Percentiles rank a stretch among this genome's conserved stretches.
Conservation (phyloP, 2,888 invertebrate species). For the Uloborus plumipes region DNA sequence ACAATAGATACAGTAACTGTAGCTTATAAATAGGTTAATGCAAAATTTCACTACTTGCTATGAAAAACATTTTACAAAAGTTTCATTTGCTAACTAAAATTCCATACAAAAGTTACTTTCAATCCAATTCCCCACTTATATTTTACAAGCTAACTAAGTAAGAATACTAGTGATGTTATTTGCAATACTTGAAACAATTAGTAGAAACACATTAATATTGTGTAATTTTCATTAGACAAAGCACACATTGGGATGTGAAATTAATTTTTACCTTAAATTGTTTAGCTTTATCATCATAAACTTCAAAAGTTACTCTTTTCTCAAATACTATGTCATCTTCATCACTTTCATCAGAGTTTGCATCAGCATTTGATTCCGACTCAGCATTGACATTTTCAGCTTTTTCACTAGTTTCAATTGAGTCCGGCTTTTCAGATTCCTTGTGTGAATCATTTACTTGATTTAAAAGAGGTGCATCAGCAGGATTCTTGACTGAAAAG, state of each 20-base stretch:
- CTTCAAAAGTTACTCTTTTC: conserved; percentile 52
- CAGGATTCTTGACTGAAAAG: not conserved
- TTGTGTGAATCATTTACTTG: not conserved
- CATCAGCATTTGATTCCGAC: conserved; percentile 10
- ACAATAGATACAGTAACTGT: no score
- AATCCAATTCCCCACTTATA: no score
- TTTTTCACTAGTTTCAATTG: not conserved
- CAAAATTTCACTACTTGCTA: no score
- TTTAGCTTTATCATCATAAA: conserved; percentile 17
- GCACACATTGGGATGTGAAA: no score
- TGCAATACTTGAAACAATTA: no score
- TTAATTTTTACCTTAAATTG: conserved; percentile 36
- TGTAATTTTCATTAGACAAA: no score
- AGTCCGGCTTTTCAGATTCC: not conserved
- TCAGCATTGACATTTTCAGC: conserved; percentile 1
- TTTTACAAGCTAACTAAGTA: no score
- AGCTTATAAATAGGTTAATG: no score
- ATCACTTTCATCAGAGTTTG: conserved; percentile 66
- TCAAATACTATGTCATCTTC: conserved; percentile 70
- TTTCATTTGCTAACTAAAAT: no score
- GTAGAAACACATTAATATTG: not conserved
- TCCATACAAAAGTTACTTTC: no score
- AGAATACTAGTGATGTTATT: no score
- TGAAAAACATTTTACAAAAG: no score
- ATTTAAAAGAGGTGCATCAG: not conserved